Evolutionary conservation across 2,113 vertebrate species (phyloP).

Genomic region (Psittacara wagleri): DNA sequence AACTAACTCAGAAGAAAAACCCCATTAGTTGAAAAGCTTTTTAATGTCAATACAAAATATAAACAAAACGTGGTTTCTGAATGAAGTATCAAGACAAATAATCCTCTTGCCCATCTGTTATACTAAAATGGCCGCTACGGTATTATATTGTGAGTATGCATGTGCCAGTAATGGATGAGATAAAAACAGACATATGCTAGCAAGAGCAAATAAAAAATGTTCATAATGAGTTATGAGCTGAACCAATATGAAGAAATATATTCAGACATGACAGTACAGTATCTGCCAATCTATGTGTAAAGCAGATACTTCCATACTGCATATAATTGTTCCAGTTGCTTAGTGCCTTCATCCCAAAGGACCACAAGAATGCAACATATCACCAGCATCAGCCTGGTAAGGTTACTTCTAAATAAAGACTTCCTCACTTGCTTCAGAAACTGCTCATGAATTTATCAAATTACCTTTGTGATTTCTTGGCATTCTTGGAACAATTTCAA

Average conservation of each 20-base stretch:
- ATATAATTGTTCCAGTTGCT: constrained; percentile 25
- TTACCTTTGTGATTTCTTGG: not conserved
- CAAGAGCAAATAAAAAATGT: constrained; percentile 50
- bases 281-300: constrained; percentile 27
- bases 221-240: constrained; percentile 34
- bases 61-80: constrained; percentile 68
- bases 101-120: constrained; percentile 72
- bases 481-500: not conserved
- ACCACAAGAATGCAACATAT: constrained; percentile 1
- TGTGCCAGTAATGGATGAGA: constrained; percentile 33
- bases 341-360: not conserved
- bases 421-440: not conserved
- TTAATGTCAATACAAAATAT: constrained; percentile 70
- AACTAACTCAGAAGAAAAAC: constrained; percentile 40
- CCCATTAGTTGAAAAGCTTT: constrained; percentile 47
- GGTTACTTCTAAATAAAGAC: constrained; percentile 25
- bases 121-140: constrained; percentile 5
- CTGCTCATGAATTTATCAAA: not conserved
- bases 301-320: constrained; percentile 27
- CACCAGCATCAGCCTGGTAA: not conserved
- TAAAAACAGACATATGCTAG: constrained; percentile 54
- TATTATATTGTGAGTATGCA: not conserved
- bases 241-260: constrained; percentile 22
- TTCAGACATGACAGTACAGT: not conserved
- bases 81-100: constrained; percentile 57